These are phyloP conservation scores for Saccopteryx bilineata DNA, from an alignment of 2,113 vertebrate genomes.

Conservation along the genomic window DNA sequence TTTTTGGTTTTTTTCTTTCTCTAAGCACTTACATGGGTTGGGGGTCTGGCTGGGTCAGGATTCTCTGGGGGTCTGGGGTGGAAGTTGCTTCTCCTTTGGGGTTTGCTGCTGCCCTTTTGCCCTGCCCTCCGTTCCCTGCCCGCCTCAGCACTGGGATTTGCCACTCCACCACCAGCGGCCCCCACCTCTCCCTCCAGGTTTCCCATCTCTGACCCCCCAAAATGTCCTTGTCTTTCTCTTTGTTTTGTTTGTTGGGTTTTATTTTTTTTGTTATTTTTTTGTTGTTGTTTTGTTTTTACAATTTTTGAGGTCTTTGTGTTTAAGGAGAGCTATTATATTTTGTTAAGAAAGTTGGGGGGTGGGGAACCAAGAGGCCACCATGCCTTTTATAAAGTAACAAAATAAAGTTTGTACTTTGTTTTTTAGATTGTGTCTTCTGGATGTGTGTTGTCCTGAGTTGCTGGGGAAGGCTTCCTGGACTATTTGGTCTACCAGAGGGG, in stretches of 20 bases:
- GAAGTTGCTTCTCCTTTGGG: constrained; percentile 82
- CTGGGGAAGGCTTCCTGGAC: background rate
- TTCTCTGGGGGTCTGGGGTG: constrained; percentile 78
- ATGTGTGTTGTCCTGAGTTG: background rate
- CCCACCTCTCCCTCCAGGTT: constrained; percentile 72
- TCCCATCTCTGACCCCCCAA: constrained; percentile 74
- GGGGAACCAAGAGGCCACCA: constrained; percentile 93
- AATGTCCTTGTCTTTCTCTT: constrained; percentile 78
- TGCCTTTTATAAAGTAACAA: constrained; percentile 99
- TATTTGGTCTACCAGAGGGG: background rate
- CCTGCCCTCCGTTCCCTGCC: constrained; percentile 28
- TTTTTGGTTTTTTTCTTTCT: constrained; percentile 60
- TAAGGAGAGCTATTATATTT: constrained; percentile 98
- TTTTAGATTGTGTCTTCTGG: constrained; percentile 87
- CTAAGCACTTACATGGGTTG: constrained; percentile 90
- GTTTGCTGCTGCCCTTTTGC: constrained; percentile 77
- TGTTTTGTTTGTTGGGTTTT: constrained; percentile 79
- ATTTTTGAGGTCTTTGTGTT: constrained; percentile 93
- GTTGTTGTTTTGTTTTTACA: constrained; percentile 82
- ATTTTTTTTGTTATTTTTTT: constrained; percentile 81
- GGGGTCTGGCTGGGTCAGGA: constrained; percentile 86
- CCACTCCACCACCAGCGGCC: background rate
- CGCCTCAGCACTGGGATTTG: constrained; percentile 80
- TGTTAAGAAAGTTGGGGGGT: constrained; percentile 91
- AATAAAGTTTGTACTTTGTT: constrained; percentile 99